These are phyloP conservation scores for Poecile montanus DNA, from an alignment of 2,797 vertebrate species.

Conservation along the genomic window DNA sequence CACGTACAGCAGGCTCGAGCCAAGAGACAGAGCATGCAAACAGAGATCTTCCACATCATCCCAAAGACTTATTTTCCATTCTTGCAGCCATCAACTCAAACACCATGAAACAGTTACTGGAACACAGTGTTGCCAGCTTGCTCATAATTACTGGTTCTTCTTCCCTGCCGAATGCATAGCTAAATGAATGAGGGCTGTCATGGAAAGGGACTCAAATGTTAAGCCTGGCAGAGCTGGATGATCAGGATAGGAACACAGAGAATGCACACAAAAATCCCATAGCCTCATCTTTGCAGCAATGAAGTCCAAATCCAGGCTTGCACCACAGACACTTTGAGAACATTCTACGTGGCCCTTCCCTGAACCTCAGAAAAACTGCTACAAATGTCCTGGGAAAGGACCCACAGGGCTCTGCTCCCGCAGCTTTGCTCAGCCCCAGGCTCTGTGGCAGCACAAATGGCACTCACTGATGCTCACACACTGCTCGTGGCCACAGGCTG, in stretches of 20 bases:
- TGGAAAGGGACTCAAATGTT: background rate
- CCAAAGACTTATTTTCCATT: background rate
- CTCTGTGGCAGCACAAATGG: rapidly evolving
- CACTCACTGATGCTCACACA: background rate
- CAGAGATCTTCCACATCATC: background rate
- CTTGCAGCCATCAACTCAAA: background rate
- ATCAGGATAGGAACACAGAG: background rate
- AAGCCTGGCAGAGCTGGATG: background rate
- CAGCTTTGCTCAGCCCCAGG: background rate
- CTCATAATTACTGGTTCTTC: background rate
- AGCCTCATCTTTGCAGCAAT: background rate
- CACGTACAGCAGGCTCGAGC: rapidly evolving
- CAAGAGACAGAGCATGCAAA: background rate
- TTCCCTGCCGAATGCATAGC: background rate
- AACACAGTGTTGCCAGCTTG: background rate
- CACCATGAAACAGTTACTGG: background rate
- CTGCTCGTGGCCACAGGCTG: rapidly evolving
- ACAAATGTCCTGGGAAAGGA: too few species aligned
- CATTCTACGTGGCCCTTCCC: background rate
- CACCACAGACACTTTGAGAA: background rate
- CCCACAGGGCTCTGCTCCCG: rapidly evolving
- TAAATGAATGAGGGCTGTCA: background rate
- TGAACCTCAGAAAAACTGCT: background rate
- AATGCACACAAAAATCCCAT: background rate
- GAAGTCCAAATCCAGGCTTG: background rate